Evolutionary conservation across 1,140 invertebrate species (phyloP), one percentile per base, ranked within the genome.

Genomic region (Lepidurus apus): DNA sequence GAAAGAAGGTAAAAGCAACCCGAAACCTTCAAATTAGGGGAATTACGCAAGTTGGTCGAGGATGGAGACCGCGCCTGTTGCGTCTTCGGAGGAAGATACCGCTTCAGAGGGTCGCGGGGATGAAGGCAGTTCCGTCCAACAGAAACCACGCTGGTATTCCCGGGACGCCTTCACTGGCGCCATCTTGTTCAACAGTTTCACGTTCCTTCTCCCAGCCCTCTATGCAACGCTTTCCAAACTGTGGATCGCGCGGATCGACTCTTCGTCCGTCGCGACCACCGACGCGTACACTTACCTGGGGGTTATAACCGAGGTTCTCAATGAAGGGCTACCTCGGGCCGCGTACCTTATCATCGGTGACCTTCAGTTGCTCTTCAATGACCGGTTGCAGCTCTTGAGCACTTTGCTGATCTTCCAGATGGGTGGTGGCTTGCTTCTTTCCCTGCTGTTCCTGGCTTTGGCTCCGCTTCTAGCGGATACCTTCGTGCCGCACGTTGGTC

Each of bases 201-300:
- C 77, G 9, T 73, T 34, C 24, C 26, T 78, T 17, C 26, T 78
- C 1, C 77, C 77, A 11, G 77, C 77, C 8, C n/a, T 78, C 42
- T 78, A 78, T 73, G 45, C 43, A 17, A 78, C 77, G 26, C 47
- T 78, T 42, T 78, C 47, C 9, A 78, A 78, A 42, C 44, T 78
- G 1, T 78, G 77, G 77, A 73, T 78, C 13, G 77, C 47, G 11
- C 45, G 74, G 34, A 78, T 78, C 9, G 65, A 78, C 34, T 26
- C 43, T 11, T 53, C 45, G 5, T 24, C 42, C 11, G 77, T 78
- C 11, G 77, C 77, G 6, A 78, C 77, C 9, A 78, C 77, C 13
- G 77, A 78, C n/a, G 77, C 65, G 4, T 78, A 78, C 42, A 78
- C 77, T n/a, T 78, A 78, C 77, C 11, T 78, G 17, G 77, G 77